Base-by-base conservation (phyloP, 2,113 vertebrate species). In the Syngnathoides biaculeatus region DNA sequence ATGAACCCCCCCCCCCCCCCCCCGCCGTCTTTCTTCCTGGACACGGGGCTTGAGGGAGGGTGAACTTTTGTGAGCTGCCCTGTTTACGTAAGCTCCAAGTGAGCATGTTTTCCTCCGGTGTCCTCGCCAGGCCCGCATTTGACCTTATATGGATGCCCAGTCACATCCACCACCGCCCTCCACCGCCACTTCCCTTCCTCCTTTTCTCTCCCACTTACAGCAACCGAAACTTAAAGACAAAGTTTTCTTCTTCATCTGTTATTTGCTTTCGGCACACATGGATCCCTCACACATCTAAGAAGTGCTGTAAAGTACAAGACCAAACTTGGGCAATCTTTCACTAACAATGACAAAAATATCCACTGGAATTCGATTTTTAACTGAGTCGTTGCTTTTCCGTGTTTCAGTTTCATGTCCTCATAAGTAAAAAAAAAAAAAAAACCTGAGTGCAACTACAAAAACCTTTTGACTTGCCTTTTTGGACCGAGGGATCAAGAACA, bases 71-170 rank as follows among this genome's bases (percentile, higher is more conserved):
- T 14, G 74, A 64, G 75, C 27, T 45, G 58, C 59, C 67, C 78
- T 91, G 91, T 92, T 91, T 91, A 90, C 80, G 79, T 62, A 84
- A 89, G 88, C 82, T 85, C 74, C 79, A 89, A 89, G 87, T 84
- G 84, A 87, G 81, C 80, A 84, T 87, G 84, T 84, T 88, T 90
- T 87, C 77, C 71, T 78, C 69, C 78, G 60, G 57, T 65, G 82
- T 84, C 69, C 1, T 17, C 79, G 80, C 84, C 90, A 84, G 67
- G 81, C 77, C 86, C 81, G 79, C 81, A 76, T 87, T 88, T 90
- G 89, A 91, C 91, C 89, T 74, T 92, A 92, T 90, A 92, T 89
- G 91, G 91, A 88, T 61, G 82, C 68, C 79, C 82, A 86, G 77
- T 88, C 75, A 75, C 77, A 77, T 72, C 74, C 30, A 79, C 71